A percentile compares a stretch with the other conserved stretches of the same genome.
These are phyloP conservation scores for Parazoanthus swiftii DNA, from an alignment of 92 coral and sea anemone species.

Conservation along the genomic window DNA sequence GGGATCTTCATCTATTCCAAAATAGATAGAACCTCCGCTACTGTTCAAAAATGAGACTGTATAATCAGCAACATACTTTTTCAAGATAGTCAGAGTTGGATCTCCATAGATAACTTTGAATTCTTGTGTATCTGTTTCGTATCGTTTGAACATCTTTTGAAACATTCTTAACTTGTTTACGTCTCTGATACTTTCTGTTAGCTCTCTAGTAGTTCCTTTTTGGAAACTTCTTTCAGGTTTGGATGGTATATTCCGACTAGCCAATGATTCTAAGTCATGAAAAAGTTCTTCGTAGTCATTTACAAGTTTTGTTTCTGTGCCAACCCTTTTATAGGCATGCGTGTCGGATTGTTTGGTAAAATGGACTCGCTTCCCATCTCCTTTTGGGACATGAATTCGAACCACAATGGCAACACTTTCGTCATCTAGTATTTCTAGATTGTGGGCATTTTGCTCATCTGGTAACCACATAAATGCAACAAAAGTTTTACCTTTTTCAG, in stretches of 20 bases:
- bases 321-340: conserved; percentile 68
- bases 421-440: conserved; percentile 20
- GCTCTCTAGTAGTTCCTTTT: conserved; percentile 41
- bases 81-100: conserved; percentile 50
- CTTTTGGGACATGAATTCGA: conserved; percentile 70
- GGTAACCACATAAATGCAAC: conserved; percentile 66
- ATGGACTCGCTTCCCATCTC: conserved; percentile 47
- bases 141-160: conserved; percentile 40
- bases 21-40: conserved; percentile 65
- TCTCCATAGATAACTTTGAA: conserved; percentile 73
- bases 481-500: conserved; percentile 51
- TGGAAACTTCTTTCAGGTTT: conserved; percentile 40
- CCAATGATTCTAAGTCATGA: conserved; percentile 65
- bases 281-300: conserved; percentile 65
- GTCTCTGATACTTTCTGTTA: conserved; percentile 8
- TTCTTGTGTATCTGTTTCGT: conserved; percentile 63
- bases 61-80: conserved; percentile 61
- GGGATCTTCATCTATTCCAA: conserved; percentile 65
- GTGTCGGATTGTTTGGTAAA: conserved; percentile 61
- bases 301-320: conserved; percentile 66
- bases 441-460: neutral
- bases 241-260: conserved; percentile 59
- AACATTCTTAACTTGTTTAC: conserved; percentile 39
- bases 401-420: conserved; percentile 43
- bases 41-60: conserved; percentile 64